Conservation (phyloP, 2,797 vertebrate genomes). For the Okamejei kenojei region DNA sequence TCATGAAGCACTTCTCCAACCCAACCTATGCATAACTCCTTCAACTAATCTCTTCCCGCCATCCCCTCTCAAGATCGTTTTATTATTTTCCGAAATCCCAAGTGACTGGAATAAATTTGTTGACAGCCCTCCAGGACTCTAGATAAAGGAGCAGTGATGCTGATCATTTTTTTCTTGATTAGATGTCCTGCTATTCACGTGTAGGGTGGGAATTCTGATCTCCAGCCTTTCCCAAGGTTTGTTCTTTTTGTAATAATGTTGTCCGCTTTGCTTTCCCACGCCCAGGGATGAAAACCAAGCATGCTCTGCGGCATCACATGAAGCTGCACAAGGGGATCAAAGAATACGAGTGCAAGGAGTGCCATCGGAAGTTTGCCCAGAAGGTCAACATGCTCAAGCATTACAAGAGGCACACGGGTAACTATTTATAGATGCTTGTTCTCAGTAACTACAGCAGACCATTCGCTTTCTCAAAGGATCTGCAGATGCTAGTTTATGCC, state of each 20-base stretch:
- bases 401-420: conserved; percentile 92
- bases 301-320: conserved; percentile 96
- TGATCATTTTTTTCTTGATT: not conserved
- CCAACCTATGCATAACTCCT: not conserved
- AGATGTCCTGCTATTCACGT: no score
- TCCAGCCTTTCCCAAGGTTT: not conserved
- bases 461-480: not conserved
- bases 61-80: not conserved
- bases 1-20: not conserved
- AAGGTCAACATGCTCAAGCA: conserved; percentile 99
- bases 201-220: not conserved
- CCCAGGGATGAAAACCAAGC: conserved; percentile 98
- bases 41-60: no score
- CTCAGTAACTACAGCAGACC: not conserved
- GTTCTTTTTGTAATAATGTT: not conserved
- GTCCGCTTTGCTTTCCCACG: not conserved
- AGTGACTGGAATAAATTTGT: not conserved
- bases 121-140: no score
- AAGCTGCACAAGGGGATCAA: conserved; percentile 98
- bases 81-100: not conserved
- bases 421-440: conserved; percentile 40
- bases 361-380: conserved; percentile 92
- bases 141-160: not conserved
- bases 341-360: conserved; percentile 92
- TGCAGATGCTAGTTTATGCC: no score